Base-by-base conservation (phyloP, 2,797 vertebrate species). In the Tiaroga cobitis region DNA sequence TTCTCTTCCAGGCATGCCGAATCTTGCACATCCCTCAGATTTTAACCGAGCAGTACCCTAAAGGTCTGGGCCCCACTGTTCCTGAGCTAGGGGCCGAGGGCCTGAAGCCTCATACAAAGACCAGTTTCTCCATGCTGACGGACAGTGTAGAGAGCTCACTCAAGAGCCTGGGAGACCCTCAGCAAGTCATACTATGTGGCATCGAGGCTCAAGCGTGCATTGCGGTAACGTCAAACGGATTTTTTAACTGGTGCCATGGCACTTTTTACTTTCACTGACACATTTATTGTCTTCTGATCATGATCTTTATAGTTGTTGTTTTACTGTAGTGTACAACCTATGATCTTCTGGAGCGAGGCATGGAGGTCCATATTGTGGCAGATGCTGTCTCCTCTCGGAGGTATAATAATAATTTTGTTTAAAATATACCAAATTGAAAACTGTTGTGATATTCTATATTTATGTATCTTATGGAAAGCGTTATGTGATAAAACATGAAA, bases 121-220 rank as follows among this genome's bases (percentile, higher is more conserved):
- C 96, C 0, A 94, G 93, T 74, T 97, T 98, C 89, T 97, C 95
- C 85, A 98, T 98, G 97, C 90, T 97, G 86, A 95, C 91, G 3
- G 96, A 95, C 67, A 94, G 84, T 9, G 95, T 96, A 81, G 85
- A 93, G 90, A 93, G 91, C 82, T 88, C 94, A 84, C 92, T 96
- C 59, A 68, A 93, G 82, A 89, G 87, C 65, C 91, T 96, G 39
- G 95, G 95, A 26, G 93, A 92, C 86, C 94, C 96, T 49, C 93
- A 91, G 88, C 96, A 96, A 5, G 94, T 96, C n/a, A 96, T 98
- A 59, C 91, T 98, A 69, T 98, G 97, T 83, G 97, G 97, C 87
- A 95, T 98, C 2, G 97, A 98, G 89, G 89, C 97, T 0, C 97
- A 98, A 32, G 97, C 95, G 37, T 98, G 97, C 87, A 96, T 98